Evolutionary conservation across 2,888 invertebrate genomes (phyloP), one percentile per base, ranked within the genome.

Genomic region (Dexiosoma caninum): DNA sequence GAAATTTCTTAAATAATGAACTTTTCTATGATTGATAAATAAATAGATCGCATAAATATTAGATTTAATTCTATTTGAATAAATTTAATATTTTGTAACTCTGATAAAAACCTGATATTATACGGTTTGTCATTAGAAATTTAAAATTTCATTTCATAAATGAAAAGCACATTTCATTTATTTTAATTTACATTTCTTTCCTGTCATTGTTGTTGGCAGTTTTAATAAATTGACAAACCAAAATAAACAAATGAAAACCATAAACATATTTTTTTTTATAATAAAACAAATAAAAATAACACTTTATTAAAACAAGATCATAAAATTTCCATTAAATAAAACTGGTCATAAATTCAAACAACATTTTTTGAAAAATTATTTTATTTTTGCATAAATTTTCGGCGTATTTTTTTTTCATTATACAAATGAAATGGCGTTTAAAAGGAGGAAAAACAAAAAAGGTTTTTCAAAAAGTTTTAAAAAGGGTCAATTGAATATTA

Each of bases 241-340:
- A n/a, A n/a, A 66, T 40, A 23, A 23, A 35, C 6, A 27, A 23
- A 46, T 19, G 30, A 19, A 46, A 37, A 37, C 12, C 27, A 19
- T 21, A 32, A 69, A 14, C 51, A 66, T 27, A 10, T 66, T 51
- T 53, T n/a, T n/a, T 40, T 19, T 23, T 2, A 53, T 66, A 12
- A 53, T 40, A 66, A 40, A 66, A 53, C 32, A 53, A 32, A 64
- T 64, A 16, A 64, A n/a, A 14, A 64, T 12, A 49, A 23, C 21
- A 46, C 9, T 9, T n/a, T 40, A 37, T 51, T 51, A 44, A 70
- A 59, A 59, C 70, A 59, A 37, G 23, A 46, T 59, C 32, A 59
- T 70, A 70, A 70, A 57, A 59, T 27, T 46, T 37, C 23, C 59
- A 27, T 70, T 49, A 23, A 32, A 44, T 23, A 55, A 69, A 59